Percentiles rank a stretch among this genome's conserved stretches.
These are phyloP conservation scores for Pholis gunnellus DNA, from an alignment of 2,113 vertebrate genomes.

Conservation along the genomic window DNA sequence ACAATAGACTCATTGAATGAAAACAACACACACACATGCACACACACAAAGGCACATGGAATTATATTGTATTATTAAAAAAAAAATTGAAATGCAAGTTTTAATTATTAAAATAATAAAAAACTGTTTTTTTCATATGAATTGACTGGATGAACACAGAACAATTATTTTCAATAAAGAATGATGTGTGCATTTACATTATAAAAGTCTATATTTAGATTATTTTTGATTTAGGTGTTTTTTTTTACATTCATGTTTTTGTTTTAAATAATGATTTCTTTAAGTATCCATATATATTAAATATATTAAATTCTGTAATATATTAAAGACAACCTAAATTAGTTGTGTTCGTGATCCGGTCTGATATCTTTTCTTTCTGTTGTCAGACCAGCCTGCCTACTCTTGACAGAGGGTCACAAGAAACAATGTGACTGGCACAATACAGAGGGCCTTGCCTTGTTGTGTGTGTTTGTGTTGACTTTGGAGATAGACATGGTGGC, in stretches of 20 bases:
- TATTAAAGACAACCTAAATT: background rate
- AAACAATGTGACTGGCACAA: constrained; percentile 68
- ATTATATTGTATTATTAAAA: constrained; percentile 10
- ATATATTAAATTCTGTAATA: background rate
- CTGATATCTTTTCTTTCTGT: background rate
- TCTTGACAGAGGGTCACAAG: constrained; percentile 69
- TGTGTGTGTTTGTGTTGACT: constrained; percentile 52
- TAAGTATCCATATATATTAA: background rate
- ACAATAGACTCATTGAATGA: constrained; percentile 16
- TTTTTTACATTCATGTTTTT: background rate
- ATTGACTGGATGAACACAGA: background rate
- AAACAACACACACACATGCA: constrained; percentile 21
- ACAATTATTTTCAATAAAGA: background rate
- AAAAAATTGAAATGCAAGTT: background rate
- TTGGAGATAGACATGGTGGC: constrained; percentile 61
- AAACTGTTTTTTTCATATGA: background rate
- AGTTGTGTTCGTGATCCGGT: background rate
- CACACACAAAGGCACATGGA: background rate
- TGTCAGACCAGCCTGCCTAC: constrained; percentile 23
- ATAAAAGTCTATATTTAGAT: background rate
- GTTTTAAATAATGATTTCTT: background rate
- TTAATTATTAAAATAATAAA: background rate
- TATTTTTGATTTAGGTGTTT: background rate
- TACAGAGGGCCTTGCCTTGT: constrained; percentile 43
- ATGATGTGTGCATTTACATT: background rate